Evolutionary conservation across 2,797 vertebrate species (phyloP), one percentile per base, ranked within the genome.

Genomic region (Botia almorhae): DNA sequence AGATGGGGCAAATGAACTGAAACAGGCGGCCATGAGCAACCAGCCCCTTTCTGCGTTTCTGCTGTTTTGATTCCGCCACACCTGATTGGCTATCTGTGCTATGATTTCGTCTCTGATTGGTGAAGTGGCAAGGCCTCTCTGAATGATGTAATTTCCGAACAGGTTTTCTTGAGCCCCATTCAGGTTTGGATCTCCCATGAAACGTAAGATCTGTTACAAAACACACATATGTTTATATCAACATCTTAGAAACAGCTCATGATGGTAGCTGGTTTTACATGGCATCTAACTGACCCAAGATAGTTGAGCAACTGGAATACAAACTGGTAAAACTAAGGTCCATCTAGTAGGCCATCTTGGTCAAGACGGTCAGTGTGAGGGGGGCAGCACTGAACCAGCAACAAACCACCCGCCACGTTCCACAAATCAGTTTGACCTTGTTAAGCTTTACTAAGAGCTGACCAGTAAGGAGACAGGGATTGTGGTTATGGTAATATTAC

Each of bases 61-160:
- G 65, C 92, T 68, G 1, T 96, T 96, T 65, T 93, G 93, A 87
- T 98, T 98, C 76, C 90, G 90, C 93, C 93, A 94, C 71, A 91
- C 91, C 92, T 94, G 97, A 91, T 98, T 99, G 91, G 94, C 93
- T 2, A 98, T 90, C 88, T 98, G 96, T 21, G 88, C 93, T 83
- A 99, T 89, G 87, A 98, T 96, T 93, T 99, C 97, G 0, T 99
- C 97, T 82, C 96, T 91, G 73, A 99, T 93, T 73, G 90, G 92
- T 0, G 94, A 92, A n/a, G 73, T 92, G 0, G 93, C 89, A 68
- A 99, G 94, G 50, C 96, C 97, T 84, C 93, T 94, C 82, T 99
- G 96, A 84, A 98, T 94, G n/a, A 99, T 95, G 90, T 98, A 98
- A 91, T 97, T 98, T 69, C 97, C 97, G 0, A 99, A 96, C 55